These are phyloP conservation scores for Urocynchramus pylzowi DNA, from an alignment of 2,113 vertebrate species.

Conservation along the genomic window DNA sequence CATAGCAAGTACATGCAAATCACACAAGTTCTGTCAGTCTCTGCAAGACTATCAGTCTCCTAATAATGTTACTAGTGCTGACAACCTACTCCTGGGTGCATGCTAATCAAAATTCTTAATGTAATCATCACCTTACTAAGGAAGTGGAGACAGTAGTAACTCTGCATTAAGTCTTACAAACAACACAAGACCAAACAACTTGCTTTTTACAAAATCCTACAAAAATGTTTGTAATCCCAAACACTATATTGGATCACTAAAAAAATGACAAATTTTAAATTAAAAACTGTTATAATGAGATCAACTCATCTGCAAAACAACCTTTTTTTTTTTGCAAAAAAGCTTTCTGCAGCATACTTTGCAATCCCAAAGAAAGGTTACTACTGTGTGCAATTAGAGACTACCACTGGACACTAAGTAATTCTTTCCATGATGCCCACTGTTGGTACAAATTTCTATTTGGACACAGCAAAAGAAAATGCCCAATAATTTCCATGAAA, in stretches of 20 bases:
- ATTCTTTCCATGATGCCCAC: background rate
- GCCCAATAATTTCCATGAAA: background rate
- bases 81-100: background rate
- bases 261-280: background rate
- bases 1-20: background rate
- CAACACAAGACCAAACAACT: background rate
- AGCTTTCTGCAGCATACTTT: background rate
- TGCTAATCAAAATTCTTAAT: background rate
- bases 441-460: background rate
- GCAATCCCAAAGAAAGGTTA: background rate
- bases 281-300: background rate
- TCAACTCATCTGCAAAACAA: background rate
- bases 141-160: background rate
- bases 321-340: background rate
- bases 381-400: background rate
- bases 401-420: background rate
- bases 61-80: too few relatives aligned
- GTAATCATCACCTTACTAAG: background rate
- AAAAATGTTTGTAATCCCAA: background rate
- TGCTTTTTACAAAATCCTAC: background rate
- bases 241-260: background rate
- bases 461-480: background rate
- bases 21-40: background rate
- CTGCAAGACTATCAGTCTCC: background rate
- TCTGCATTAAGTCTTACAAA: background rate